Base-by-base conservation (phyloP, 2,888 invertebrate species). In the Myopa testacea region DNA sequence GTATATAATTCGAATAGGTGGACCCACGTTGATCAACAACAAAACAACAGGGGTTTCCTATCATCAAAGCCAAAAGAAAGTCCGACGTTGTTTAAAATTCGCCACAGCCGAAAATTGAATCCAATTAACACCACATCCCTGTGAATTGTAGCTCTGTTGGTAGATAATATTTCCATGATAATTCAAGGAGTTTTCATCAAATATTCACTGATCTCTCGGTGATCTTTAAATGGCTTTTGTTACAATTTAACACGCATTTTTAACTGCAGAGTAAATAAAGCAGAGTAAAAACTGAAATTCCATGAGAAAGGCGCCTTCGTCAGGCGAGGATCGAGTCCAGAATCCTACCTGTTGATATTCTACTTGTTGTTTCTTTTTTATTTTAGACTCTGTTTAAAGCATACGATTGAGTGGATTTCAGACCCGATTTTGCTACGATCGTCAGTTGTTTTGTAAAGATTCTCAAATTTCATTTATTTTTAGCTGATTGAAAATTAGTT, bases 231-330 rank as follows among this genome's bases (percentile, higher is more conserved):
- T 50, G 12, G 14, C 26, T 3, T 50, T 69, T 81, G 55, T 79
- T 83, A 81, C 79, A 80, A 83, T 85, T 85, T 82, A 82, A 78
- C 81, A 82, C 84, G 81, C 80, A n/a, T 70, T 70, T 70, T 52
- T 52, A 70, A 34, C 38, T n/a, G n/a, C 7, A 70, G 26, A 50
- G 14, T 37, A 52, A 69, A 52, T 37, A 40, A 16, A 37, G 16
- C n/a, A 40, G n/a, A 69, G 16, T 16, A 65, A 34, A 34, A 26
- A 37, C 26, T 26, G 16, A 16, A 19, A 65, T 26, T 5, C 10
- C 34, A 65, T 26, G 12, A 16, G 55, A 55, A 55, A 55, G 55
- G 34, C 16, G 19, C 50, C 34, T 37, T 67, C 16, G 12, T 16
- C 67, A 67, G 37, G 4, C 5, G 16, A 55, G 45, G 16, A 37